These are phyloP conservation scores for Pachydiplax longipennis DNA, from an alignment of 2,888 invertebrate genomes.

Conservation along the genomic window DNA sequence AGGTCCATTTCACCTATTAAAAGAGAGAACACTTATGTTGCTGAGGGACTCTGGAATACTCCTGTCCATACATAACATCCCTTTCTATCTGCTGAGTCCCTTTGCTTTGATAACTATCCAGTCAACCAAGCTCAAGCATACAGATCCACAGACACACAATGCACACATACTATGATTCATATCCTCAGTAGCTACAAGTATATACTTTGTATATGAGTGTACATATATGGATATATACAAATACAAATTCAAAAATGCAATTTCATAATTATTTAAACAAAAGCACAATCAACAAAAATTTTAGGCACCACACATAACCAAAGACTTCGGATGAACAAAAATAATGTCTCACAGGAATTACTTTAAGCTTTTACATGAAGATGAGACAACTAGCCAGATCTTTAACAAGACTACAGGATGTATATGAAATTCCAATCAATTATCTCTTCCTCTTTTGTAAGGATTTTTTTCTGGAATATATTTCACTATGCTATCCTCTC, in stretches of 20 bases:
- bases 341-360: constrained; percentile 28
- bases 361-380: constrained; percentile 14
- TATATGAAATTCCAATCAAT: background rate
- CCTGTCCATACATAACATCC: constrained; percentile 45
- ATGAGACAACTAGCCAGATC: background rate
- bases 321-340: constrained; percentile 31
- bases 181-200: background rate
- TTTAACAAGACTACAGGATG: constrained; percentile 28
- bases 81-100: constrained; percentile 34
- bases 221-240: constrained; percentile 6
- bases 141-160: background rate
- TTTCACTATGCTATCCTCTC: constrained; percentile 13
- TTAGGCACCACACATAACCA: constrained; percentile 35
- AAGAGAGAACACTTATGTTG: constrained; percentile 19
- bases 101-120: constrained; percentile 12
- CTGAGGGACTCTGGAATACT: constrained; percentile 42
- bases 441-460: background rate
- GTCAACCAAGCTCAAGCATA: constrained; percentile 7
- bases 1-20: constrained; percentile 2
- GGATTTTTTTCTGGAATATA: constrained; percentile 22
- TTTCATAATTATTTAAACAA: constrained; percentile 11
- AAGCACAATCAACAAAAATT: constrained; percentile 13
- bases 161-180: constrained; percentile 3
- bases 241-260: constrained; percentile 16
- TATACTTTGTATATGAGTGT: background rate